These are phyloP conservation scores for Asobara japonica DNA, from an alignment of 1,140 invertebrate genomes.

Conservation along the genomic window DNA sequence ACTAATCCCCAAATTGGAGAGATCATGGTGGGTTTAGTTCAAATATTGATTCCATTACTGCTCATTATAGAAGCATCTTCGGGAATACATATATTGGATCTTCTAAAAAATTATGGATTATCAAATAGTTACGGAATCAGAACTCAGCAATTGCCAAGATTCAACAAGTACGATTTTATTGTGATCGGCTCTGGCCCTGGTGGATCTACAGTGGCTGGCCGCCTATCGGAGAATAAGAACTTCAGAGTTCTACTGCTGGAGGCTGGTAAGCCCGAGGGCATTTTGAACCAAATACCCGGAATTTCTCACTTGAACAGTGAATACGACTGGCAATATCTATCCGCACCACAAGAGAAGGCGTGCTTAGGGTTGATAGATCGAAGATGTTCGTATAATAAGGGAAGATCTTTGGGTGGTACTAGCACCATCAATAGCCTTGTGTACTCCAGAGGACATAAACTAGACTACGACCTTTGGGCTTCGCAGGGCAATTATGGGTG, in stretches of 20 bases:
- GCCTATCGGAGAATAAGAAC: conserved; percentile 66
- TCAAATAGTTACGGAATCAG: conserved; percentile 30
- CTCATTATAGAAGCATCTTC: conserved; percentile 28
- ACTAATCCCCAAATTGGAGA: neutral
- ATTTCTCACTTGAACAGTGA: conserved; percentile 62
- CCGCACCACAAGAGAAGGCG: conserved; percentile 71
- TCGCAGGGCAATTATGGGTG: conserved; percentile 72
- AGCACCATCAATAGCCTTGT: conserved; percentile 83
- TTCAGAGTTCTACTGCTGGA: conserved; percentile 67
- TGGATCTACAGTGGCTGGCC: conserved; percentile 70
- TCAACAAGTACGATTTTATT: conserved; percentile 62
- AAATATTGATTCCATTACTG: conserved; percentile 60
- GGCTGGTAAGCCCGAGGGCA: conserved; percentile 60
- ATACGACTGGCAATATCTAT: conserved; percentile 71
- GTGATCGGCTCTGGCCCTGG: conserved; percentile 72
- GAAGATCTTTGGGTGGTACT: conserved; percentile 76
- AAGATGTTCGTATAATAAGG: conserved; percentile 61
- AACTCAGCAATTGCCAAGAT: conserved; percentile 27
- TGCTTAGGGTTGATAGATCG: conserved; percentile 70
- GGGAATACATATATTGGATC: conserved; percentile 14
- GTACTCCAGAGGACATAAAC: conserved; percentile 80
- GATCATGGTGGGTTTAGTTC: neutral
- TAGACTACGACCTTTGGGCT: conserved; percentile 81
- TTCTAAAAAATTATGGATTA: conserved; percentile 18
- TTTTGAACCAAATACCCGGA: conserved; percentile 63